Evolutionary conservation across 2,797 vertebrate genomes (phyloP), one percentile per base, ranked within the genome.

Genomic region (Squalus acanthias): DNA sequence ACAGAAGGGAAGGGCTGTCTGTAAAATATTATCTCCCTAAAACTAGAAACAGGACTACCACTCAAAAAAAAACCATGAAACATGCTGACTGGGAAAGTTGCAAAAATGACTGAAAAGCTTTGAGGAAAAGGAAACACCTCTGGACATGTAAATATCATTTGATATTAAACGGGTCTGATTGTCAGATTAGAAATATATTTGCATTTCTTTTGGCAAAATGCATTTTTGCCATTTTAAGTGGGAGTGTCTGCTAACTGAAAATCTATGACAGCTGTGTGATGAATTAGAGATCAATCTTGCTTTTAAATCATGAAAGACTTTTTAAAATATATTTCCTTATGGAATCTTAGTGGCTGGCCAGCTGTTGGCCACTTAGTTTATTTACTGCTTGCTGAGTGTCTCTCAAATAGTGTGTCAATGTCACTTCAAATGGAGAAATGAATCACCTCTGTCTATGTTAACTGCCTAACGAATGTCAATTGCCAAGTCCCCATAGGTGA

Each of bases 351-450:
- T 85, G 7, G 79, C 79, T 85, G 13, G 20, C 22, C 24, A 57
- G 22, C 1, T 50, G 1, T 26, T 22, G 39, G 46, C 85, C 50
- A 87, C 85, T 88, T 53, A 26, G 22, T 53, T 57, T 12, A 46
- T 46, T 82, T 46, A 85, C 4, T 1, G 1, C 5, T 85, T 46
- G 17, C 15, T n/a, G 39, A 13, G 39, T 7, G 15, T 70, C 69
- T 76, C 74, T 33, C 29, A 76, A 46, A 85, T 46, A 46, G 20
- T 53, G 50, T 15, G 9, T 88, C 85, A 57, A 57, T 87, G 82
- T 50, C 46, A 87, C 29, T 87, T 88, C 87, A 88, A 88, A 88
- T 88, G 87, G 87, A 88, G 50, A 88, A 29, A 26, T 88, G 22
- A 46, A 85, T 53, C 24, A 88, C 22, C 20, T 72, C 26, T 24